Evolutionary conservation across 2,797 vertebrate genomes (phyloP).

Genomic region (Danio jaintianensis): DNA sequence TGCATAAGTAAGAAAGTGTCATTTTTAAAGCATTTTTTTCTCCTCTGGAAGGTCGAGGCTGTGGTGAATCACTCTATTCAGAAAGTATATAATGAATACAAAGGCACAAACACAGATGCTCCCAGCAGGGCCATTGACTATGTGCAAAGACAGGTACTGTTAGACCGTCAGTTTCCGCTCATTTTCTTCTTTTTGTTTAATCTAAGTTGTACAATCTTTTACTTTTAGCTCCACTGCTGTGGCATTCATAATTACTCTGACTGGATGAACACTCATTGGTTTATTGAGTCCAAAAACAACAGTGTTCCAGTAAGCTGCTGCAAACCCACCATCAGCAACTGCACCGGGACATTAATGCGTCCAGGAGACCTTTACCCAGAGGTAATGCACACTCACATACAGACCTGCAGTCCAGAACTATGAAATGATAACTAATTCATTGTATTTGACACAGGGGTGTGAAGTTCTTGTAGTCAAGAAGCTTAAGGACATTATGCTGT

Average conservation of each 20-base stretch:
- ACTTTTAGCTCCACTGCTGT: slow-evolving; percentile 86
- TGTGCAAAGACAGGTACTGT: slow-evolving; percentile 91
- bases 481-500: slow-evolving; percentile 97
- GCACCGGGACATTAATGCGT: slow-evolving; percentile 86
- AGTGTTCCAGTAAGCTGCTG: slow-evolving; percentile 97
- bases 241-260: slow-evolving; percentile 96
- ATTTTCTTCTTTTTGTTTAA: neutral
- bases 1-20: neutral
- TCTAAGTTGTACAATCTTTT: neutral
- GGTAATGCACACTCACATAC: slow-evolving; percentile 65
- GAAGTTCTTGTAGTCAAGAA: slow-evolving; percentile 94
- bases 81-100: slow-evolving; percentile 94
- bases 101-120: slow-evolving; percentile 90
- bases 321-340: slow-evolving; percentile 86
- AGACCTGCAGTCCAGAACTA: neutral
- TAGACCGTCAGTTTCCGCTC: neutral
- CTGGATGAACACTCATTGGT: slow-evolving; percentile 94
- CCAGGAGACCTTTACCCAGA: slow-evolving; percentile 92
- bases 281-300: slow-evolving; percentile 92
- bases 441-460: slow-evolving; percentile 81
- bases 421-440: neutral
- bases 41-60: slow-evolving; percentile 85
- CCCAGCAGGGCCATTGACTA: slow-evolving; percentile 97
- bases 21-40: slow-evolving; percentile 20
- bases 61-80: slow-evolving; percentile 92